Base-by-base conservation (phyloP, 1,140 invertebrate genomes). In the Stegodyphus mimosarum region DNA sequence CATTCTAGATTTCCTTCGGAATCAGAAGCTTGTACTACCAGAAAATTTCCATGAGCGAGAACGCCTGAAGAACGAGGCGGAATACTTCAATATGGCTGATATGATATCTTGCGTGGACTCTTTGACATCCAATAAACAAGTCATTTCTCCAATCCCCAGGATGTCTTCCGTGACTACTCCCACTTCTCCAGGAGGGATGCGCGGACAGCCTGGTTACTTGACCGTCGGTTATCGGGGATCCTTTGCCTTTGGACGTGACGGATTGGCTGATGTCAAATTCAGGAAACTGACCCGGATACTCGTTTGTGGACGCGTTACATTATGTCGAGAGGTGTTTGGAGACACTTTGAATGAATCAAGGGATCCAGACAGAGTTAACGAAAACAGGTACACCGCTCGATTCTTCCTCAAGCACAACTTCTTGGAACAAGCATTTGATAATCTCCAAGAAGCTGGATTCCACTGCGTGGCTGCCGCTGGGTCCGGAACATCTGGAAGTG, bases 181-280 rank as follows among this genome's bases (percentile, higher is more conserved):
- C 6, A 64, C 73, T 53, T 69, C 78, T 7, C 69, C 73, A 11
- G 80, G 80, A 2, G 80, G 55, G 9, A 49, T 53, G 10, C 67
- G 74, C 11, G 88, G 88, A 63, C 86, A 87, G 73, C 88, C 91
- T 5, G 94, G 98, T 10, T 97, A 95, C 91, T 98, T 99, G 88
- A 98, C 96, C 0, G 93, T 99, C n/a, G 98, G 98, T 2, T 99
- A 99, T 91, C 93, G 98, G n/a, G 98, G 98, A n/a, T 99, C 98
- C 84, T 99, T 99, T 90, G 97, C 97, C 15, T 99, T 99, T 90
- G 98, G 98, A 18, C 93, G 98, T 75, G 98, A 99, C 89, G 98
- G 98, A 1, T 92, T 99, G 87, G 96, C 98, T 10, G 98, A 98
- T 89, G 98, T 99, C 10, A 99, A 99, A 91, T 99, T 99, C 91